These are phyloP conservation scores for Zoanthus gigantus DNA, from an alignment of 92 coral and sea anemone species.

Conservation along the genomic window DNA sequence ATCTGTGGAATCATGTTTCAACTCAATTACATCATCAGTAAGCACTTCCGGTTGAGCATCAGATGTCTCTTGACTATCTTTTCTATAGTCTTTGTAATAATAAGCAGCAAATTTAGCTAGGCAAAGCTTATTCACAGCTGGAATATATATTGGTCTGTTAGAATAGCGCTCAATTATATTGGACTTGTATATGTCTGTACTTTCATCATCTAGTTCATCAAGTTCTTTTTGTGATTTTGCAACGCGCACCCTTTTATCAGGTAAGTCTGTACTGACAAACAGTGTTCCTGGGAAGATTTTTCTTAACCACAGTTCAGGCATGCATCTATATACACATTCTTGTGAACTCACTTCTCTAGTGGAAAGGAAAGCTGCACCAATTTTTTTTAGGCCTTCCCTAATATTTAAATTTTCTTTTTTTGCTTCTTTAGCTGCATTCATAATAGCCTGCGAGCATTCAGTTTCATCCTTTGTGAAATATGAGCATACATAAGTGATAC, in stretches of 20 bases:
- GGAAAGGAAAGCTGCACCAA: conserved; percentile 75
- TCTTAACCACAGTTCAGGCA: conserved; percentile 78
- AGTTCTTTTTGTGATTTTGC: conserved; percentile 67
- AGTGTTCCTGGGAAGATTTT: conserved; percentile 71
- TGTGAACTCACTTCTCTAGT: conserved; percentile 78
- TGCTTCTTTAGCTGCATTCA: conserved; percentile 76
- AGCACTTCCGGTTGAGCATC: conserved; percentile 71
- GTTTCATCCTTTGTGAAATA: conserved; percentile 27
- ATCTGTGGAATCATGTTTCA: conserved; percentile 7
- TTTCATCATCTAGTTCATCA: conserved; percentile 70
- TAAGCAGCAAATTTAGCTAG: conserved; percentile 72
- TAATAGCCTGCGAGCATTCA: conserved; percentile 59
- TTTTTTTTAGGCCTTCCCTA: conserved; percentile 54
- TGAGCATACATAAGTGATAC: conserved; percentile 56
- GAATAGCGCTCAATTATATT: conserved; percentile 67
- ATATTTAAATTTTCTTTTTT: conserved; percentile 40
- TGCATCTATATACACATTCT: conserved; percentile 73
- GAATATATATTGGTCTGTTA: conserved; percentile 53
- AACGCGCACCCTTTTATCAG: conserved; percentile 72
- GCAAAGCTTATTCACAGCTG: conserved; percentile 49
- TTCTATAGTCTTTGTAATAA: conserved; percentile 71
- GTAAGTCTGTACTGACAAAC: conserved; percentile 71
- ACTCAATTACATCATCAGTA: conserved; percentile 50
- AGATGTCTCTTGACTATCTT: conserved; percentile 40
- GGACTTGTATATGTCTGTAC: conserved; percentile 65